Conservation (phyloP, 2,113 vertebrate genomes). For the Eleginops maclovinus region DNA sequence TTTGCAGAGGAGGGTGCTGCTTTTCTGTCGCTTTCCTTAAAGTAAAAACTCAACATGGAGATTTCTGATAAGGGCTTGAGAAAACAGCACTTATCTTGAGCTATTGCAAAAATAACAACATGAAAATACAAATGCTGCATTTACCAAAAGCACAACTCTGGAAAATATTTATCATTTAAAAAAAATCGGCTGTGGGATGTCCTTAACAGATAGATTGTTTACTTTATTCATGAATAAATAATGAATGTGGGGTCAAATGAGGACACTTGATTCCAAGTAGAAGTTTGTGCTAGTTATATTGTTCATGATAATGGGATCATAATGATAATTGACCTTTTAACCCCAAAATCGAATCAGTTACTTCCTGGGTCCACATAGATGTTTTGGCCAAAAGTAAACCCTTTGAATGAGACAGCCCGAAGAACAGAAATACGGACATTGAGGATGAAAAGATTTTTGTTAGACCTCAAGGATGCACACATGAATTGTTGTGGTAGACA, state of each 20-base stretch:
- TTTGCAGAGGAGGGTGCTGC: conserved; percentile 9
- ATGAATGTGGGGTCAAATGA: no score
- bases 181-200: conserved; percentile 1
- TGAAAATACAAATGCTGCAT: not conserved
- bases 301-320: no score
- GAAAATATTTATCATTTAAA: conserved; percentile 6
- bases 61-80: conserved; percentile 36
- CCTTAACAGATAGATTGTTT: not conserved
- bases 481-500: no score
- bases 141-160: not conserved
- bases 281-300: no score
- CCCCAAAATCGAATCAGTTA: no score
- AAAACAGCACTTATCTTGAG: conserved; percentile 32
- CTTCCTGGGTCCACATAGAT: no score
- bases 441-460: no score
- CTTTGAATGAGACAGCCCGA: no score
- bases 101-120: conserved; percentile 21
- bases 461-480: not conserved
- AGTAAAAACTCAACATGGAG: conserved; percentile 43
- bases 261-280: no score
- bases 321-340: no score
- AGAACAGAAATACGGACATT: not conserved
- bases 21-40: not conserved
- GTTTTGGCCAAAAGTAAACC: no score
- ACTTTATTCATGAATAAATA: not conserved